Conservation (phyloP, 2,113 vertebrate genomes). For the Cryptotis parvus region DNA sequence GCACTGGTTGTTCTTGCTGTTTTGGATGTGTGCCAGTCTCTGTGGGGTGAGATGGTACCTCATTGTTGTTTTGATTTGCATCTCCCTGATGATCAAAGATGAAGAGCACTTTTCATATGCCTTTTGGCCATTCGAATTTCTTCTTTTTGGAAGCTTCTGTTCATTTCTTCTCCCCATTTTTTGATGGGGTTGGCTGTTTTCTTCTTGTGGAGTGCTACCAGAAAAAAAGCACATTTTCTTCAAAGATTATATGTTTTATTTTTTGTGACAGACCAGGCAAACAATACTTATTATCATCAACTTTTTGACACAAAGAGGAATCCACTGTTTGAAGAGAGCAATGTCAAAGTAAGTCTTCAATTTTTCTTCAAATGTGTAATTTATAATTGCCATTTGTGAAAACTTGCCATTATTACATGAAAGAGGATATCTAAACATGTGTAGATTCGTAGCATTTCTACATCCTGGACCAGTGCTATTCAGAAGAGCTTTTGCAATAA, state of each 20-base stretch:
- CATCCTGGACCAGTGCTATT: background rate
- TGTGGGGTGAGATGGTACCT: no score
- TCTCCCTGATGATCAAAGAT: no score
- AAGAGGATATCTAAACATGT: background rate
- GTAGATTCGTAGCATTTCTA: background rate
- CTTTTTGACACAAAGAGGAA: background rate
- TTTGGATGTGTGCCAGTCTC: no score
- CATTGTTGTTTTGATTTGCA: no score
- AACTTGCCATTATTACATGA: background rate
- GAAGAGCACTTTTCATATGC: no score
- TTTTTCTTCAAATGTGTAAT: conserved; percentile 10
- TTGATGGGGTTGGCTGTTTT: no score
- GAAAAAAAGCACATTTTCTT: background rate
- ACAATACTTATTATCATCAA: background rate
- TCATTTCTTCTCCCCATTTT: no score
- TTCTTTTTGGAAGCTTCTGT: no score
- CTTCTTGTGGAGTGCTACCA: no score
- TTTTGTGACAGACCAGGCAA: background rate
- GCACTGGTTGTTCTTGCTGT: no score
- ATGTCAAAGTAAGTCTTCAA: conserved; percentile 35
- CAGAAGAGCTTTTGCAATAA: background rate
- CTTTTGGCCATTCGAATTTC: no score
- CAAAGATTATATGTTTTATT: conserved; percentile 17
- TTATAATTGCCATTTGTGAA: background rate
- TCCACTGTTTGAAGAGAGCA: background rate